phyloP scores from a whole-genome alignment of 2,113 vertebrate genomes.

The Channa argus region DNA sequence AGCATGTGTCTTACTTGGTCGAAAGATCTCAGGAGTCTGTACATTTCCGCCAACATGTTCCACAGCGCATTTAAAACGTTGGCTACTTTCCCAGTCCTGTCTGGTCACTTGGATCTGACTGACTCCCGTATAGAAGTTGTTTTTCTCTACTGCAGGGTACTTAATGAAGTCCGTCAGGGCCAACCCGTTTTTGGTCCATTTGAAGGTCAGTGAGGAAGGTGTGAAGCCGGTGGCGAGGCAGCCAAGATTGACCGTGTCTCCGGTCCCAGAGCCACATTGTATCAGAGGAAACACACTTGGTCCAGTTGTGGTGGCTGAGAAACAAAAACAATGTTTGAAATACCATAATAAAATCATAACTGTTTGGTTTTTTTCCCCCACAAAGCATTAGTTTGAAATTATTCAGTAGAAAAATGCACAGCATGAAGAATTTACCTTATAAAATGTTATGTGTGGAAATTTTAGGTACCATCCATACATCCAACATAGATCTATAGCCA shows the following conservation, averaged over 20 bases:
- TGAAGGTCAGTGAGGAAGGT: conserved; percentile 69
- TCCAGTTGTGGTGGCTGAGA: rapidly evolving
- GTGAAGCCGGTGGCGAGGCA: conserved; percentile 83
- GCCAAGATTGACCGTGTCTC: conserved; percentile 66
- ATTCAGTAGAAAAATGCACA: neutral
- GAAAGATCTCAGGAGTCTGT: too few species aligned
- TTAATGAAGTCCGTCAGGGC: conserved; percentile 4
- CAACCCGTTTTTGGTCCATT: conserved; percentile 42
- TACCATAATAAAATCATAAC: neutral
- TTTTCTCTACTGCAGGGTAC: conserved; percentile 45
- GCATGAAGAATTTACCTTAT: too few species aligned
- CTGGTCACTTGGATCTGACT: conserved; percentile 68
- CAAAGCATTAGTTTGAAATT: neutral
- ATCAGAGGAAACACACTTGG: conserved; percentile 80
- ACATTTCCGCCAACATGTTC: rapidly evolving
- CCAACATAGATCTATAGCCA: too few species aligned
- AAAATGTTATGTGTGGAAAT: too few species aligned
- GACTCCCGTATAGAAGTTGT: conserved; percentile 42
- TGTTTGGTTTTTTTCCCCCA: neutral
- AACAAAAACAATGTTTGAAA: neutral
- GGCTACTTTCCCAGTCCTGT: rapidly evolving
- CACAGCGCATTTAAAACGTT: neutral
- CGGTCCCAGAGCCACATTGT: conserved; percentile 53
- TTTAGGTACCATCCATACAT: too few species aligned
- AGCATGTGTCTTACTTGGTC: too few species aligned